Evolutionary conservation across 2,797 vertebrate genomes (phyloP).

Genomic region (Sebastes itinus): DNA sequence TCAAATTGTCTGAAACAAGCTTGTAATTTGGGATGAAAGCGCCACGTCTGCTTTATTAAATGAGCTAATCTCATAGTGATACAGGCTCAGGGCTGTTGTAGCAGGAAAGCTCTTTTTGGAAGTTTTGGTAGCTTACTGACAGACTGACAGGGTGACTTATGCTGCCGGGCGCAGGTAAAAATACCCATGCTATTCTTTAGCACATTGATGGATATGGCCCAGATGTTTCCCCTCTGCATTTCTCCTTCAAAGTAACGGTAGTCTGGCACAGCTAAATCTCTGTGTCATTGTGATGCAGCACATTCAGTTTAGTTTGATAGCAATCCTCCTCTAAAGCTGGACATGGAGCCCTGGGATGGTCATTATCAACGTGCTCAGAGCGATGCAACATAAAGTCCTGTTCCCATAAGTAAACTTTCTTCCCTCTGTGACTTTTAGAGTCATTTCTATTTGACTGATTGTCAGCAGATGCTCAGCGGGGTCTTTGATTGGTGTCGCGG

Average conservation of each 20-base stretch:
- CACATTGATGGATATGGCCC: conserved; percentile 36
- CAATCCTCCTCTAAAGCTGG: background rate
- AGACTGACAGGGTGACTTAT: conserved; percentile 34
- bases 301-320: background rate
- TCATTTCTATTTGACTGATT: conserved; percentile 7
- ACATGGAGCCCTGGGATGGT: background rate
- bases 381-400: background rate
- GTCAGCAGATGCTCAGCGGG: conserved; percentile 31
- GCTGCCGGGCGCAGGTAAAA: conserved; percentile 20
- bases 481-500: conserved; percentile 42
- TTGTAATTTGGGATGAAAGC: background rate
- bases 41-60: background rate
- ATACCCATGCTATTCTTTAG: conserved; percentile 18
- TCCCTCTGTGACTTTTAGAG: background rate
- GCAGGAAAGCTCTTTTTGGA: background rate
- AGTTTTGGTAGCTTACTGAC: background rate
- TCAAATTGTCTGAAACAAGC: background rate
- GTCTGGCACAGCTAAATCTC: background rate
- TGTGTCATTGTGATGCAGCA: background rate
- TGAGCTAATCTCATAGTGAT: background rate
- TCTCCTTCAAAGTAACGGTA: conserved; percentile 5
- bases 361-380: background rate
- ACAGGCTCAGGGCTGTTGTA: background rate
- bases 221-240: conserved; percentile 2
- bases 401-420: background rate